A percentile compares a stretch with the other conserved stretches of the same genome.
Conservation (phyloP, 1,140 invertebrate species). For the Prorops nasuta region DNA sequence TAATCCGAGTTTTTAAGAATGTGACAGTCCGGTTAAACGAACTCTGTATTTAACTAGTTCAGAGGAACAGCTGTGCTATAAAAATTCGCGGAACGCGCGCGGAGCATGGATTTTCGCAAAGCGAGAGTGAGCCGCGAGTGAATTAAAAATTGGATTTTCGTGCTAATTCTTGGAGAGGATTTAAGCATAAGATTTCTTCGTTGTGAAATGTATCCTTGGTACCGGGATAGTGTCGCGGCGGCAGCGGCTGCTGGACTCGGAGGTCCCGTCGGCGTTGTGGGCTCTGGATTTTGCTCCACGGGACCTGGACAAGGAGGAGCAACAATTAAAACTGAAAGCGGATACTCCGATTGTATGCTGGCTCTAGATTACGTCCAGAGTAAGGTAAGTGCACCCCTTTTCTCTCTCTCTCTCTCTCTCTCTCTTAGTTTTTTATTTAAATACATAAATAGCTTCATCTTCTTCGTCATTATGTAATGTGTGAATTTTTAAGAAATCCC, state of each 20-base stretch:
- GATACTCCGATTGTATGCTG: constrained; percentile 72
- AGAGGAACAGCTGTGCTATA: no score
- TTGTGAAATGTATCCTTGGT: constrained; percentile 72
- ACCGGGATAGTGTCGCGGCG: constrained; percentile 65
- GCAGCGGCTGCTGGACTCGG: constrained; percentile 57
- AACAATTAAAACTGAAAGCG: constrained; percentile 69
- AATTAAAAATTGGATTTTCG: no score
- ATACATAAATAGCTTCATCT: neutral
- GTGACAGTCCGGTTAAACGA: no score
- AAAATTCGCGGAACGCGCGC: no score
- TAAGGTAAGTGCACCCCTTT: constrained; percentile 58
- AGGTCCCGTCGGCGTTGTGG: constrained; percentile 54
- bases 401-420: neutral
- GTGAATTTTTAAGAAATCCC: no score
- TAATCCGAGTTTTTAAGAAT: no score
- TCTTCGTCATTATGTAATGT: neutral
- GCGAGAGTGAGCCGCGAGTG: no score
- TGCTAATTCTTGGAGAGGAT: no score
- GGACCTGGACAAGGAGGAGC: constrained; percentile 51
- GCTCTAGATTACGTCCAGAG: constrained; percentile 70
- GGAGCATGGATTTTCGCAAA: no score
- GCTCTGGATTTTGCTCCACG: constrained; percentile 52
- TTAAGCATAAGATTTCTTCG: no score
- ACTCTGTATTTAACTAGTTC: no score
- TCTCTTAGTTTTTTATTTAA: neutral